Evolutionary conservation across 64 coral and sea anemone genomes (phyloP), one percentile per base, ranked within the genome.

Genomic region (Catalaphyllia jardinei): DNA sequence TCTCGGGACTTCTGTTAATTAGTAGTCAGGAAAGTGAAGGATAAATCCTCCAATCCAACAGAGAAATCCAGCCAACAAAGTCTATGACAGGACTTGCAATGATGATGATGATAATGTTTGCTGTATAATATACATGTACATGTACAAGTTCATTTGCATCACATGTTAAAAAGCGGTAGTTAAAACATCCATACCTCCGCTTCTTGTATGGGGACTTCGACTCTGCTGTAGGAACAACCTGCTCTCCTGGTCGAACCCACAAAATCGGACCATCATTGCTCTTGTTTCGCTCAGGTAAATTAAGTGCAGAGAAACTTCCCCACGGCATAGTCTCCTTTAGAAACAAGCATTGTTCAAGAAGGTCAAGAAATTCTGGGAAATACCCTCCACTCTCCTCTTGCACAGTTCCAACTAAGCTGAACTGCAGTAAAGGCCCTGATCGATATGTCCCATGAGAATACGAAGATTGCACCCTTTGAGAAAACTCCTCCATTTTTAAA

Each of bases 261-360:
- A 99, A 30, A 76, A 99, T 99, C 22, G 97, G 97, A 25, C 97
- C 97, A 91, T 99, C 97, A 84, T 99, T 99, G 90, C 97, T 99
- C 28, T 89, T 86, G 60, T 83, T 82, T 29, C 90, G 83, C 20
- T 99, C 86, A 76, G 77, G 89, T 69, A 99, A 64, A 51, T 91
- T 90, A 75, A 99, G 89, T 39, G 88, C 77, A 31, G 97, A 99
- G 18, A 93, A 89, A 72, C 51, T 93, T 69, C 97, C 97, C 97
- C 97, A 99, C 16, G 97, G 97, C 97, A 95, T 99, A 75, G 94
- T 95, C 75, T 95, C 94, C 49, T 89, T 99, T 19, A 99, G 86
- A 95, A 99, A 99, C 15, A 89, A 83, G 69, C 97, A 95, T 35
- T 99, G 77, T 74, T 99, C 97, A 83, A 99, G 81, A 15, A 91